phyloP scores from a whole-genome alignment of 2,797 vertebrate genomes.

The Amphiprion clarkii region DNA sequence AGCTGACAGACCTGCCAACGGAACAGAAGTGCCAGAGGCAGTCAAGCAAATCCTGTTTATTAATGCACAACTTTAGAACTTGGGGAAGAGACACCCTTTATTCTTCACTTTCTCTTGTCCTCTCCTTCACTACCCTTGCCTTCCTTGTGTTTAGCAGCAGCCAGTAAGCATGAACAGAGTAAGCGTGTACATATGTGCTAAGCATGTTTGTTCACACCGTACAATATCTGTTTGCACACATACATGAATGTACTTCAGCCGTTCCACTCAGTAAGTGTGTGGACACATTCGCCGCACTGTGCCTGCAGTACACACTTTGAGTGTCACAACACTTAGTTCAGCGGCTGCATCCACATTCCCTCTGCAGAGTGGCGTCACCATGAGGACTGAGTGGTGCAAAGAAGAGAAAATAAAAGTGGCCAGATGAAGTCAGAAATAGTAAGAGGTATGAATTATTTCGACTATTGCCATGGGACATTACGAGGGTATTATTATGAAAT shows the following conservation, averaged over 20 bases:
- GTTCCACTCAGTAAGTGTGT: slow-evolving; percentile 21
- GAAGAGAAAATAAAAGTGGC: slow-evolving; percentile 28
- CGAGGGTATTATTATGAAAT: slow-evolving; percentile 38
- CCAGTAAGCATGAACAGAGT: slow-evolving; percentile 10
- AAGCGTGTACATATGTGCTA: slow-evolving; percentile 3
- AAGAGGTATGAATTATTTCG: slow-evolving; percentile 39
- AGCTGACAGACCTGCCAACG: slow-evolving; percentile 70
- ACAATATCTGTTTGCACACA: not conserved
- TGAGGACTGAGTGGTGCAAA: slow-evolving; percentile 27
- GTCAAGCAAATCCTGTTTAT: slow-evolving; percentile 75
- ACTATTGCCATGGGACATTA: slow-evolving; percentile 20
- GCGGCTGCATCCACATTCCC: slow-evolving; percentile 48
- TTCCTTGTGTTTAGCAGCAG: slow-evolving; percentile 8
- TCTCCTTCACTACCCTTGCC: slow-evolving; percentile 31
- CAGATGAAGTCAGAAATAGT: slow-evolving; percentile 29
- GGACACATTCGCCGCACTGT: not conserved
- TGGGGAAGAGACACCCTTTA: slow-evolving; percentile 57
- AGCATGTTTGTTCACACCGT: slow-evolving; percentile 6
- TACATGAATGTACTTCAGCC: slow-evolving; percentile 3
- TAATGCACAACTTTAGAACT: slow-evolving; percentile 69
- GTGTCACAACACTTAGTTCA: slow-evolving; percentile 42
- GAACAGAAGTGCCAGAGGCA: slow-evolving; percentile 62
- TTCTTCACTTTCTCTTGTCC: slow-evolving; percentile 39
- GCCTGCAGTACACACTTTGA: slow-evolving; percentile 56
- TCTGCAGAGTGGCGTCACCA: slow-evolving; percentile 40